phyloP scores from a whole-genome alignment of 2,797 vertebrate species.

The Peromyscus aztecus region DNA sequence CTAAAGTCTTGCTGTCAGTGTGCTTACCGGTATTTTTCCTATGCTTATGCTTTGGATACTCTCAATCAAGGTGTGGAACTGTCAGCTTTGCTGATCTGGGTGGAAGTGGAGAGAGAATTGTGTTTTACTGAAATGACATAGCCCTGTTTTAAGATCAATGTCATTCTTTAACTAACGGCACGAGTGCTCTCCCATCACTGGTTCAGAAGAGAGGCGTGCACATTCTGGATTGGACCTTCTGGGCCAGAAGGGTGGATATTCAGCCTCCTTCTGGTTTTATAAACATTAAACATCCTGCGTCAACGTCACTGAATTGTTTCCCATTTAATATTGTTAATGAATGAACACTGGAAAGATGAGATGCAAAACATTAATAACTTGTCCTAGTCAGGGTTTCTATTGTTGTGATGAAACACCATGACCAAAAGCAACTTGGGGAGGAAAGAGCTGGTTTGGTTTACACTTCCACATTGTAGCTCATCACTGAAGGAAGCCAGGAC shows the following conservation, averaged over 20 bases:
- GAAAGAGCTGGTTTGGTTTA: background rate
- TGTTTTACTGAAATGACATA: background rate
- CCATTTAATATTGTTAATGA: background rate
- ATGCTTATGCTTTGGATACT: background rate
- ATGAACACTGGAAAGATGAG: background rate
- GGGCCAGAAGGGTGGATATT: background rate
- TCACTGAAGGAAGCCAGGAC: background rate
- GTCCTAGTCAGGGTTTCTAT: background rate
- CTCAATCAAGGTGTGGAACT: background rate
- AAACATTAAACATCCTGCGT: background rate
- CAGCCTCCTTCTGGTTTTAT: background rate
- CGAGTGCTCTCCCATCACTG: background rate
- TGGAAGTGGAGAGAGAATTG: background rate
- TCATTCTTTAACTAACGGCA: background rate
- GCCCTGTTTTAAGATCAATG: background rate
- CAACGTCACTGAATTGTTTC: background rate
- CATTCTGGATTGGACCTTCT: background rate
- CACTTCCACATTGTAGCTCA: background rate
- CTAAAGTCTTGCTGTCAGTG: background rate
- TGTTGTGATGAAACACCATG: background rate
- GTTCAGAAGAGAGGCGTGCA: accelerated
- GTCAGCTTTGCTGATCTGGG: background rate
- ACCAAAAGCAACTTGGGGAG: background rate
- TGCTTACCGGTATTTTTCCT: background rate
- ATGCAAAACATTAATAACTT: background rate